Evolutionary conservation across 2,888 invertebrate species (phyloP), one percentile per base, ranked within the genome.

Genomic region (Mycalesis mineus): DNA sequence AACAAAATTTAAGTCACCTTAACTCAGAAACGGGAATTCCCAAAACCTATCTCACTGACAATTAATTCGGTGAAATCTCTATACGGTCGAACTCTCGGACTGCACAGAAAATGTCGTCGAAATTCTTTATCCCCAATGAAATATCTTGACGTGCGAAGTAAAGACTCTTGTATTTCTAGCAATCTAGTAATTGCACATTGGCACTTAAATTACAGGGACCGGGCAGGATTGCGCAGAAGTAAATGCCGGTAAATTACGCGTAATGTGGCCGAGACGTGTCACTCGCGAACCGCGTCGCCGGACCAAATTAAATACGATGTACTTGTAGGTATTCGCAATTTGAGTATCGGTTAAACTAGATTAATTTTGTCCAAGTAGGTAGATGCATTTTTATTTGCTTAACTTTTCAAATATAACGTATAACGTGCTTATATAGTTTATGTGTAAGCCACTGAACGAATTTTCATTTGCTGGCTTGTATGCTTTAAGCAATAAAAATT

Each of bases 171-270:
- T 55, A 44, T 55, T 53, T 47, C 50, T 51, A 55, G 60, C 29
- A 57, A 60, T 57, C 48, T 48, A 48, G 51, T 52, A 54, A 55
- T 61, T 61, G 49, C 54, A 55, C 54, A 61, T 47, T 45, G 51
- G 51, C 51, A 58, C 51, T 58, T 54, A 51, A 58, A 61, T 61
- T 58, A 51, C 41, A 42, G 37, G 29, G 47, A 51, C 58, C 37
- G 51, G 33, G 45, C 54, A 57, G 55, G 29, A 47, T 31, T 39
- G 31, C 22, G 45, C 44, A 40, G 54, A 55, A 57, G 37, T 58
- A 58, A 58, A 52, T 37, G 51, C 47, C 58, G 42, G 61, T 58
- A 58, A 61, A 58, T 60, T 58, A 58, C 50, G 36, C 22, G 41
- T 55, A 61, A 61, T 61, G 55, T 40, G 42, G 42, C 49, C 31